Percentiles rank a stretch among this genome's conserved stretches.
These are phyloP conservation scores for Malthinus flaveolus DNA, from an alignment of 2,888 invertebrate species.

Conservation along the genomic window DNA sequence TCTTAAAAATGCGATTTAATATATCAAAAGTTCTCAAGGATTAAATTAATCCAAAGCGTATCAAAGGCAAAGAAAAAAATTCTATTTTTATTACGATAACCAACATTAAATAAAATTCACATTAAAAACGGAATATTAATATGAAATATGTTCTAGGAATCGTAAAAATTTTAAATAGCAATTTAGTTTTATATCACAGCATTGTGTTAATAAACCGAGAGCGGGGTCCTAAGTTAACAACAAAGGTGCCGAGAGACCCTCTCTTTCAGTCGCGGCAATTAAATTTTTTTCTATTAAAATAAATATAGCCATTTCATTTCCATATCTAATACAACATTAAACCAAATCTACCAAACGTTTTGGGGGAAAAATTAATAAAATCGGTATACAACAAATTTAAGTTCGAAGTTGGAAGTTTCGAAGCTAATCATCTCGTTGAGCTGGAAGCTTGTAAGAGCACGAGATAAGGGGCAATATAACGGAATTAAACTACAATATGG, in stretches of 20 bases:
- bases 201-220: constrained; percentile 45
- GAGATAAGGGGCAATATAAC: not conserved
- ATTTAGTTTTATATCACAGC: constrained; percentile 46
- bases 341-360: constrained; percentile 12
- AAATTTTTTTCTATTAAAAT: constrained; percentile 46
- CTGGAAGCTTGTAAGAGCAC: not conserved
- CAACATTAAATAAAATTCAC: constrained; percentile 42
- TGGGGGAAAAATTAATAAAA: no score
- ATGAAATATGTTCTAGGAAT: constrained; percentile 45
- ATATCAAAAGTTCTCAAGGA: no score
- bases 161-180: constrained; percentile 46
- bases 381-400: no score
- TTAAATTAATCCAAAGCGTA: constrained; percentile 4
- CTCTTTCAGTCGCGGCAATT: constrained; percentile 42
- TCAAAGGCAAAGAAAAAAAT: constrained; percentile 8
- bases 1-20: no score
- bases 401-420: no score
- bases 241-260: constrained; percentile 41
- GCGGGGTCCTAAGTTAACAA: constrained; percentile 38
- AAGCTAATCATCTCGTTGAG: no score
- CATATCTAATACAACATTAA: constrained; percentile 41
- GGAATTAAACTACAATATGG: not conserved
- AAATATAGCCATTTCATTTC: constrained; percentile 44
- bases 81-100: constrained; percentile 25
- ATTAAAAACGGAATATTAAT: constrained; percentile 47